Percentiles rank a stretch among this genome's conserved stretches.
Conservation (phyloP, 2,797 vertebrate species). For the Sebastes cheni region DNA sequence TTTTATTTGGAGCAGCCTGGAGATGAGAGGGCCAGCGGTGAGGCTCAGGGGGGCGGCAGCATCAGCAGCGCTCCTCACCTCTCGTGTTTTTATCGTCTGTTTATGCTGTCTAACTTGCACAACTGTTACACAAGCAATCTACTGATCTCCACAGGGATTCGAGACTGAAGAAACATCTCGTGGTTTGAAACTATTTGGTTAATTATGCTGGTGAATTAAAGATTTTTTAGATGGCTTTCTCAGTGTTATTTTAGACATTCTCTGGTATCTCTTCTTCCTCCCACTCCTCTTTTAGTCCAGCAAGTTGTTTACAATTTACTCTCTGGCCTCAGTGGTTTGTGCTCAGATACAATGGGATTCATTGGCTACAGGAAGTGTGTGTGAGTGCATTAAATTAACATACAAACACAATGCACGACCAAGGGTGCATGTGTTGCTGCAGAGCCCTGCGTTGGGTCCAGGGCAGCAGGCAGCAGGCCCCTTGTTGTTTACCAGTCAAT, state of each 20-base stretch:
- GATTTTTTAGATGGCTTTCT: slow-evolving; percentile 31
- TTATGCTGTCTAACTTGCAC: slow-evolving; percentile 34
- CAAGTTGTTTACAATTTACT: slow-evolving; percentile 15
- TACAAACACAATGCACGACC: neutral
- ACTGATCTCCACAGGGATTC: slow-evolving; percentile 15
- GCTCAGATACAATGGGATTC: slow-evolving; percentile 19
- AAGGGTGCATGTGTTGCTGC: neutral
- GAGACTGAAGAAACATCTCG: slow-evolving; percentile 18
- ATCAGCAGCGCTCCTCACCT: slow-evolving; percentile 39
- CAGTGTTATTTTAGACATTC: slow-evolving; percentile 28
- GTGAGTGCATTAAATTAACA: neutral
- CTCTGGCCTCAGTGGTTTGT: slow-evolving; percentile 8
- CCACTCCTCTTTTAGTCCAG: slow-evolving; percentile 2
- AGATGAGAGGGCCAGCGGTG: slow-evolving; percentile 10
- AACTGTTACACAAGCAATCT: slow-evolving; percentile 17
- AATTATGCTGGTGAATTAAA: slow-evolving; percentile 22
- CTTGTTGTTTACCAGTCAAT: slow-evolving; percentile 54
- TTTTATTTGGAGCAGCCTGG: slow-evolving; percentile 53
- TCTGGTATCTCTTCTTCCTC: slow-evolving; percentile 2
- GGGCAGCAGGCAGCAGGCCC: slow-evolving; percentile 12
- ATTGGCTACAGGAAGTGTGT: slow-evolving; percentile 23
- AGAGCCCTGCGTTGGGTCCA: slow-evolving; percentile 1
- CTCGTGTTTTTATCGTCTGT: slow-evolving; percentile 35
- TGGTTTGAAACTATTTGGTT: slow-evolving; percentile 3
- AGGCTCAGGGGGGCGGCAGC: slow-evolving; percentile 27